phyloP scores from a whole-genome alignment of 2,797 vertebrate species.

The Pyrrhura leucotis region DNA sequence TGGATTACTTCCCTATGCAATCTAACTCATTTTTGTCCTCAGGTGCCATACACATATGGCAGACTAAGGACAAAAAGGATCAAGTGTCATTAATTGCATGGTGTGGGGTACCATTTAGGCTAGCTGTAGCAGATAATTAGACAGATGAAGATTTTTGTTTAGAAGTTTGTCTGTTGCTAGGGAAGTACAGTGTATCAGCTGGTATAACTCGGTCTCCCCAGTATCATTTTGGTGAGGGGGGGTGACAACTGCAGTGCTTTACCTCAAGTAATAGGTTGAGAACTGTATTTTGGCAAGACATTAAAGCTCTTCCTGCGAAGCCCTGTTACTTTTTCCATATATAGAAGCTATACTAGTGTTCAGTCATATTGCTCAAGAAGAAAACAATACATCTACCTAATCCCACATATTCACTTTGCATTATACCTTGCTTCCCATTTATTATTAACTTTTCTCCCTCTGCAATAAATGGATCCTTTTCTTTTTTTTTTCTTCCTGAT shows the following conservation, averaged over 20 bases:
- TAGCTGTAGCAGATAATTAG: neutral
- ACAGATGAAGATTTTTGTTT: neutral
- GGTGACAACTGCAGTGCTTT: neutral
- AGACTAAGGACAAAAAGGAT: neutral
- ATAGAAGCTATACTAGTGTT: neutral
- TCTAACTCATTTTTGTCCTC: neutral
- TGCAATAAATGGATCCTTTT: neutral
- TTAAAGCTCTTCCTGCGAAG: neutral
- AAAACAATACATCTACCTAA: slow-evolving; percentile 24
- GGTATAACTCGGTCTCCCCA: accelerated
- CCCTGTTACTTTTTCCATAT: neutral
- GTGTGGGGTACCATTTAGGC: neutral
- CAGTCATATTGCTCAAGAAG: neutral
- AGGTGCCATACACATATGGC: neutral
- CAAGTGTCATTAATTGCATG: neutral
- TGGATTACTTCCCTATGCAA: neutral
- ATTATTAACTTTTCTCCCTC: neutral
- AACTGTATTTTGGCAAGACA: neutral
- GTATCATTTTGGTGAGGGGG: neutral
- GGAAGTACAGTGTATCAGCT: neutral
- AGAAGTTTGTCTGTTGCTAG: neutral
- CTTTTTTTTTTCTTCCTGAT: neutral
- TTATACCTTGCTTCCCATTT: neutral
- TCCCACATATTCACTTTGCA: neutral
- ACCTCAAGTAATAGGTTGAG: neutral